Evolutionary conservation across 2,888 invertebrate species (phyloP), one percentile per base, ranked within the genome.

Genomic region (Mongoloraphidia duomilia): DNA sequence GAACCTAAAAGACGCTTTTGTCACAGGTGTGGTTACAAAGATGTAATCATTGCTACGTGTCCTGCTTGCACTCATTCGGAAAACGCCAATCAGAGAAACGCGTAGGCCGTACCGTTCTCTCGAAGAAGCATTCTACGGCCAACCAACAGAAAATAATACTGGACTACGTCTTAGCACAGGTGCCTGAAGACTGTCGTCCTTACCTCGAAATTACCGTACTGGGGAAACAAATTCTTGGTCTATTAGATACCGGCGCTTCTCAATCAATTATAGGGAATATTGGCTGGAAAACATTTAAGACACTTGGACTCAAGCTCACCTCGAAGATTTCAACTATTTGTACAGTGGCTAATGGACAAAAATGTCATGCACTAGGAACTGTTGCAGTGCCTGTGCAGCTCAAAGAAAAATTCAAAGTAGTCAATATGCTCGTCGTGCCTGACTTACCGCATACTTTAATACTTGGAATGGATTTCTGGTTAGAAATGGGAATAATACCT

Each of bases 401-500:
- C 1, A 34, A 17, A 33, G 12, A 44, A 10, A 44, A n/a, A 11
- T 2, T 49, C 1, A 44, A 44, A 33, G 26, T 37, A 2, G 14
- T 49, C 0, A 38, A 13, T 8, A 34, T 39, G 10, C 37, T 44
- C 10, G 38, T 49, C 8, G 49, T 44, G 11, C 49, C 49, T 1
- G 39, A 44, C 2, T 17, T 49, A 10, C 17, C 44, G 9, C 17
- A 12, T 17, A 4, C 12, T 11, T 10, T 44, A 10, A 49, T 49
- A 34, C 17, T 46, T 8, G 38, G 49, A 8, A 49, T 49, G 44
- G 49, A 49, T 38, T 49, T 49, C 12, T 49, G 49, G 49, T 38
- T n/a, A 4, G 13, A 9, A 6, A 49, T 49, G 44, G 49, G 34
- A 14, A 49, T 49, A 8, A 37, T 49, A 1, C 44, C 44, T 6